Percentiles rank a stretch among this genome's conserved stretches.
Evolutionary conservation across 2,113 vertebrate genomes (phyloP).

Genomic region (Rynchops niger): DNA sequence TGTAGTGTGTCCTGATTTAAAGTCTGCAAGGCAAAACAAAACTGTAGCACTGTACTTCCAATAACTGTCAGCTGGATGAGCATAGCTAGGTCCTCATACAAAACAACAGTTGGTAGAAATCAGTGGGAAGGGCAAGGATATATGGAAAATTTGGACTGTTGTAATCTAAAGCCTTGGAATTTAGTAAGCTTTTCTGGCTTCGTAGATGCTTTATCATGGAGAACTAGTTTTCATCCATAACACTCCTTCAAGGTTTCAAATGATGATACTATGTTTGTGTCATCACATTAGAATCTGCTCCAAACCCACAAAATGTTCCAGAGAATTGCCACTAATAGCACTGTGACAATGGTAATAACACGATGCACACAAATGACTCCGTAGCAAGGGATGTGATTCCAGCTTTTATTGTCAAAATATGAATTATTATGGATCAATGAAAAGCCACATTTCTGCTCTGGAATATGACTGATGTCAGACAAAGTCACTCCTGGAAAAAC

Average conservation of each 20-base stretch:
- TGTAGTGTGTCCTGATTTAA: neutral
- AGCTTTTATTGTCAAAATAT: neutral
- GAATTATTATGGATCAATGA: neutral
- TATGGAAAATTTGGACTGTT: neutral
- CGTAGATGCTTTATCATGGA: neutral
- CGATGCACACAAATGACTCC: accelerated
- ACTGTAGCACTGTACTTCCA: neutral
- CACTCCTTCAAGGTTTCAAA: neutral
- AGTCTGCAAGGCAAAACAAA: neutral
- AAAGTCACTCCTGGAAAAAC: neutral
- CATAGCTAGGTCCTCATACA: neutral
- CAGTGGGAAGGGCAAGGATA: neutral
- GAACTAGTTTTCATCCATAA: neutral
- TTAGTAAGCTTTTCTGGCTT: neutral
- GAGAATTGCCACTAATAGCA: neutral
- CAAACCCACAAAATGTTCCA: neutral
- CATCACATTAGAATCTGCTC: neutral
- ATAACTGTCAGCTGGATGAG: neutral
- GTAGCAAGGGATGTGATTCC: neutral
- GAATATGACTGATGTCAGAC: neutral
- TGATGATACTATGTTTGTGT: neutral
- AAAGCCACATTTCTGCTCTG: neutral
- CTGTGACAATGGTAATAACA: neutral
- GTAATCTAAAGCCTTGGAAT: neutral
- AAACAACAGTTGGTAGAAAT: neutral